These are phyloP conservation scores for Erebia epiphron DNA, from an alignment of 2,888 invertebrate genomes.

Conservation along the genomic window DNA sequence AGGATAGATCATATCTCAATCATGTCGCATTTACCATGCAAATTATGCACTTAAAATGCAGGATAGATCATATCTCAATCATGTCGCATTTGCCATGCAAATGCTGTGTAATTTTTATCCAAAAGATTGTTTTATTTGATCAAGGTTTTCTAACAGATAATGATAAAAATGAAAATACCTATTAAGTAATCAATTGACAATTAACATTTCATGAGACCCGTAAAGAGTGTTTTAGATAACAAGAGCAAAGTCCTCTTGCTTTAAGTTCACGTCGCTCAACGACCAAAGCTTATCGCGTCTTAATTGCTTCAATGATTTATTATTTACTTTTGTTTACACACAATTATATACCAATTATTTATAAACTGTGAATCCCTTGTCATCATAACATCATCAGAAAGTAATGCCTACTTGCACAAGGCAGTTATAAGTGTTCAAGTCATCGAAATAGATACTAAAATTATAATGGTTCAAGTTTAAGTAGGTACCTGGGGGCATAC, in stretches of 20 bases:
- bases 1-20: neutral
- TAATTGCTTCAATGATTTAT: conserved; percentile 13
- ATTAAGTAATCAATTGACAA: neutral
- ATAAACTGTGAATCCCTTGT: conserved; percentile 6
- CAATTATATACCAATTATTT: neutral
- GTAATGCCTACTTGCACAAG: too few species aligned
- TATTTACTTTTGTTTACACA: conserved; percentile 13
- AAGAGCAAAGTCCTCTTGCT: conserved; percentile 10
- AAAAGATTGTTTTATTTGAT: too few species aligned
- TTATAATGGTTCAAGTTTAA: too few species aligned
- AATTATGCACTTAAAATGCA: conserved; percentile 11
- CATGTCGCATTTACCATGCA: too few species aligned
- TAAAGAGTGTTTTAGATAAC: neutral
- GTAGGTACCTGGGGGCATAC: too few species aligned
- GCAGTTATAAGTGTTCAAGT: too few species aligned
- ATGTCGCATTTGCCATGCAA: too few species aligned
- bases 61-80: neutral
- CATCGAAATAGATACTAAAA: too few species aligned
- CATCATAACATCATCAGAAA: too few species aligned
- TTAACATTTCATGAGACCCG: neutral
- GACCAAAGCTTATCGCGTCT: conserved; percentile 15
- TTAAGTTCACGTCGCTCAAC: conserved; percentile 4
- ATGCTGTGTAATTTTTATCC: too few species aligned
- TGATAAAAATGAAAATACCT: too few species aligned
- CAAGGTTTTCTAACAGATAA: too few species aligned